Evolutionary conservation across 2,797 vertebrate species (phyloP), one percentile per base, ranked within the genome.

Genomic region (Petrocephalus sullivani): DNA sequence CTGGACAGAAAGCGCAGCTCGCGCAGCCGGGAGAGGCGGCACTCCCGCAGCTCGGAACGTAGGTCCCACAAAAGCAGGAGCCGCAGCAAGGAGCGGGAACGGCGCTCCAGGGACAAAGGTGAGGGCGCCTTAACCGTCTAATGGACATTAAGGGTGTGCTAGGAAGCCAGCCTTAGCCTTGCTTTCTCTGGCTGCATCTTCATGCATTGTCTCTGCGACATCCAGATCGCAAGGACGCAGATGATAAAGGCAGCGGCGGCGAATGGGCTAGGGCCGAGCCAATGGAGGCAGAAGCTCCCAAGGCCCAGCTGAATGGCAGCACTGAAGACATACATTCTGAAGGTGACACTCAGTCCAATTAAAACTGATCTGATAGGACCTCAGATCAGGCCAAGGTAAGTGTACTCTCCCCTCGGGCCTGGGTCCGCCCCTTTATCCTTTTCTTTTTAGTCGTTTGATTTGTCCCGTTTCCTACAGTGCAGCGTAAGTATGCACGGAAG

Each of bases 321-420:
- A 95, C 92, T 92, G 96, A 98, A 98, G 97, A 98, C 97, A 96
- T 98, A 96, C 98, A 99, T 97, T 99, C 98, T 99, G 98, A 99
- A 99, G 98, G 98, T 99, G 98, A 99, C 98, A 99, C 98, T 99
- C 98, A 99, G 98, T 99, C 98, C 98, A 99, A 99, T 99, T 99
- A 99, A 99, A 99, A 99, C 98, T 99, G 98, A 99, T 99, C 98
- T 99, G 98, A 99, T 99, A 98, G 97, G 98, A 98, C 98, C 98
- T 99, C 98, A 99, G 98, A 99, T 99, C 98, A 98, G 98, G 96
- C 96, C 97, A 97, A 96, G 96, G 96, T 96, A 96, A 96, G 96
- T 96, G 95, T 92, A 93, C 93, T 93, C 3, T 78, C 54, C 53
- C 21, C 60, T 49, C 54, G 49, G 67, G n/a, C 54, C 33, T 81